These are phyloP conservation scores for Platichthys flesus DNA, from an alignment of 2,113 vertebrate species.

Conservation along the genomic window DNA sequence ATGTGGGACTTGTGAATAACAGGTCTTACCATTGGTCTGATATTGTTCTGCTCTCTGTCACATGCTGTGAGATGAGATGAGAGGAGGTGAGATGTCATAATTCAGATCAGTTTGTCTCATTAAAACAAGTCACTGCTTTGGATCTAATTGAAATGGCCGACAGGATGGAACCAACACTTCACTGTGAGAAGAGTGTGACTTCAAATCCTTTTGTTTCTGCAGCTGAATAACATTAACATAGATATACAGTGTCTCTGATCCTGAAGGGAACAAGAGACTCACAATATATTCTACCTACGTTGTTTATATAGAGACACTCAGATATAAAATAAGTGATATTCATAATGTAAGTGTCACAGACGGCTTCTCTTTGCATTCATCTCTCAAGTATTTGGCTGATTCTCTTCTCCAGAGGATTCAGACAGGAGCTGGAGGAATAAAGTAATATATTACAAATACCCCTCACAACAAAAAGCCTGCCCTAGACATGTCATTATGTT, in stretches of 20 bases:
- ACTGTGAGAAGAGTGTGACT: accelerated
- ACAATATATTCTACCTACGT: background rate
- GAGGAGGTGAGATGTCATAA: background rate
- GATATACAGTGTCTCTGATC: background rate
- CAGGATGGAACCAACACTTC: background rate
- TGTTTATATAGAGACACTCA: background rate
- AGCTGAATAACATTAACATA: background rate
- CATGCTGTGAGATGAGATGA: too few species aligned
- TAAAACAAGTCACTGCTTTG: background rate
- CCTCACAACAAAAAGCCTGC: background rate
- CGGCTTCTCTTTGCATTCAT: background rate
- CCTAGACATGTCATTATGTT: too few species aligned
- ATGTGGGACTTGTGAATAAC: too few species aligned
- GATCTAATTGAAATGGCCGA: background rate
- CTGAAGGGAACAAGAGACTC: background rate
- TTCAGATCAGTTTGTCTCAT: background rate
- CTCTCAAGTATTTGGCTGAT: background rate
- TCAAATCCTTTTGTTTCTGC: background rate
- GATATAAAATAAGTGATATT: background rate
- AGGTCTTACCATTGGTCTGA: too few species aligned
- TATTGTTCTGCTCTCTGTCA: too few species aligned
- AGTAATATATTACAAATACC: background rate
- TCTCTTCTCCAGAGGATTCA: too few species aligned
- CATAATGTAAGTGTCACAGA: background rate
- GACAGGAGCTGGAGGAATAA: background rate